Conservation (phyloP, 2,888 invertebrate species). For the Tenodera sinensis region DNA sequence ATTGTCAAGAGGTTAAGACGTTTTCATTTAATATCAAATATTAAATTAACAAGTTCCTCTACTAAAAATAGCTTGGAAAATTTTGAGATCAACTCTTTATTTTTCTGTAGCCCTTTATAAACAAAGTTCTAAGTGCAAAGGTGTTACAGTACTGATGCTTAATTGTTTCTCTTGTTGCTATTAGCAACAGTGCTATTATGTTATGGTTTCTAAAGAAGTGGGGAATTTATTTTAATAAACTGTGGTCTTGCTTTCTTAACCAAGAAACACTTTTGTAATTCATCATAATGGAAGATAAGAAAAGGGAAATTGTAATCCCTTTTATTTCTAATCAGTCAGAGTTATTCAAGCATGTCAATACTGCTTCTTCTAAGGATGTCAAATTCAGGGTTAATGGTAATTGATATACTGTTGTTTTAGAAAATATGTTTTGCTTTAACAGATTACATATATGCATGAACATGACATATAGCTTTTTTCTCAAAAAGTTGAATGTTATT, state of each 20-base stretch:
- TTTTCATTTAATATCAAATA: too few species aligned
- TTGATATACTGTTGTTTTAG: background rate
- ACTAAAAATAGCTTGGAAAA: background rate
- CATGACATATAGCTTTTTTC: background rate
- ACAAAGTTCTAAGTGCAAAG: background rate
- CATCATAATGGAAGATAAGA: background rate
- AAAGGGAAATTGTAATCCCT: background rate
- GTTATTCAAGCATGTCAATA: background rate
- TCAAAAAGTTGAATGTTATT: background rate
- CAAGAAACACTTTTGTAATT: background rate
- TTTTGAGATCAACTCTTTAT: background rate
- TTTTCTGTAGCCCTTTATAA: background rate
- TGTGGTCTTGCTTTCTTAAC: background rate
- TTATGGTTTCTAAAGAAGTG: background rate
- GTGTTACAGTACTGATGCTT: background rate
- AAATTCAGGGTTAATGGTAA: background rate
- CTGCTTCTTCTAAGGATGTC: background rate
- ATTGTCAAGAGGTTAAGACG: too few species aligned
- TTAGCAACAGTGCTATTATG: background rate
- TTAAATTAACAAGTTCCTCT: background rate
- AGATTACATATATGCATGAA: too few species aligned
- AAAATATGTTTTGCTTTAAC: background rate
- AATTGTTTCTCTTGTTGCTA: background rate
- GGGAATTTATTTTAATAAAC: background rate
- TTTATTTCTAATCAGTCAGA: background rate